phyloP scores from a whole-genome alignment of 2,797 vertebrate species.

The Emys orbicularis region DNA sequence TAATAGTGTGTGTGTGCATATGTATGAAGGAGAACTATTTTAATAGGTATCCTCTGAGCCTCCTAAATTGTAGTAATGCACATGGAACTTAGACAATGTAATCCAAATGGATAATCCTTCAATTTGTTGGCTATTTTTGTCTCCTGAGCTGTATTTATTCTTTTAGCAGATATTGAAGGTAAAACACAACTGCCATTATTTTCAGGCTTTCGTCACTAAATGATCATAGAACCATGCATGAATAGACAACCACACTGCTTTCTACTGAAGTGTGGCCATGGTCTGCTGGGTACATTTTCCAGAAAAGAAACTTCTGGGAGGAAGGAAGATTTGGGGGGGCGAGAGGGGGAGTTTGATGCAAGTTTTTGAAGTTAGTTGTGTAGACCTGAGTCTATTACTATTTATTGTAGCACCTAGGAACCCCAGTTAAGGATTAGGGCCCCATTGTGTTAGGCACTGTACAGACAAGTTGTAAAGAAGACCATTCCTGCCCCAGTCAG shows the following conservation, averaged over 20 bases:
- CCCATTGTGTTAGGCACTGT: background rate
- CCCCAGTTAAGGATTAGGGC: background rate
- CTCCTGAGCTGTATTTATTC: background rate
- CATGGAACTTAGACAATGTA: background rate
- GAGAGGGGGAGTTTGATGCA: background rate
- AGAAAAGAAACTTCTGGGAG: background rate
- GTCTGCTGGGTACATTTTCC: background rate
- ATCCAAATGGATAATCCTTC: background rate
- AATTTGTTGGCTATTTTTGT: background rate
- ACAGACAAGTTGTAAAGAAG: background rate
- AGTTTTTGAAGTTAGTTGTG: background rate
- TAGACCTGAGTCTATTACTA: background rate
- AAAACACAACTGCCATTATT: background rate
- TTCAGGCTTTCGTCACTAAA: background rate
- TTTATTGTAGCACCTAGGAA: background rate
- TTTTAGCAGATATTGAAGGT: background rate
- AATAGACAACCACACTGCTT: background rate
- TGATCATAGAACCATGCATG: background rate
- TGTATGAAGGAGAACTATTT: slow-evolving; percentile 2
- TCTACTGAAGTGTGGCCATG: background rate
- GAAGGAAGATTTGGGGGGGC: background rate
- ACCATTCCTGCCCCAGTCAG: background rate
- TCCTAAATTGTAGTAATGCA: background rate
- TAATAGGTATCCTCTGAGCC: background rate
- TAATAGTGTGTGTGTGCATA: background rate